phyloP scores from a whole-genome alignment of 1,140 invertebrate species.

The Heliconius himera region DNA sequence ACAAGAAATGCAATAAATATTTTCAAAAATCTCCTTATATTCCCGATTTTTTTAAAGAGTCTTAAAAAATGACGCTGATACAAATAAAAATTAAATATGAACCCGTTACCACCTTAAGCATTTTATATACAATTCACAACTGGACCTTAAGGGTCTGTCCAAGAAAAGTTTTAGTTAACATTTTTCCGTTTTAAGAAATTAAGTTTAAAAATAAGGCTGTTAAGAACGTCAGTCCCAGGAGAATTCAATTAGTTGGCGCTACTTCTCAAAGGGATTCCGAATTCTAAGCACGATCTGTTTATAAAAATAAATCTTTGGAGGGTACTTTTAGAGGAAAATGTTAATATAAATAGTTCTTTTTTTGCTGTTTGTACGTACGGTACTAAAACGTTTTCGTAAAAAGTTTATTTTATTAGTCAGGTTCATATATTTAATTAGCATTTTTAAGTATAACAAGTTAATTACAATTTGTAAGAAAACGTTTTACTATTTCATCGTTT shows the following conservation, averaged over 20 bases:
- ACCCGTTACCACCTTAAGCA: not conserved
- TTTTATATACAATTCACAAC: not conserved
- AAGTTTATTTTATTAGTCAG: not conserved
- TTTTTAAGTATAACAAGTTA: too few species aligned
- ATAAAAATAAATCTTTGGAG: conserved; percentile 8
- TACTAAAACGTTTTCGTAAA: not conserved
- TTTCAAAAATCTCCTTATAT: too few species aligned
- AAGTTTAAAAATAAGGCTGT: not conserved
- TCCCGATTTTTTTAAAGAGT: too few species aligned
- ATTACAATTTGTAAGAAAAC: too few species aligned
- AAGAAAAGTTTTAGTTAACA: not conserved
- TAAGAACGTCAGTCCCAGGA: conserved; percentile 6
- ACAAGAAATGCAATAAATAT: too few species aligned
- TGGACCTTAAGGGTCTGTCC: not conserved
- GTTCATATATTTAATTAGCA: too few species aligned
- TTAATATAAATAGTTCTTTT: not conserved
- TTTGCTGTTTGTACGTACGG: not conserved
- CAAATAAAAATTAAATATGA: not conserved
- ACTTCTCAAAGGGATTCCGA: conserved; percentile 8
- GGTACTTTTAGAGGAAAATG: not conserved
- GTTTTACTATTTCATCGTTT: too few species aligned
- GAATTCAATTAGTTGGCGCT: conserved; percentile 14
- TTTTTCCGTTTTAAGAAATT: conserved; percentile 10
- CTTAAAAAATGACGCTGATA: too few species aligned
- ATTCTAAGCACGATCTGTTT: conserved; percentile 13